phyloP scores from a whole-genome alignment of 2,888 invertebrate species.

The Aproaerema taeniolella region DNA sequence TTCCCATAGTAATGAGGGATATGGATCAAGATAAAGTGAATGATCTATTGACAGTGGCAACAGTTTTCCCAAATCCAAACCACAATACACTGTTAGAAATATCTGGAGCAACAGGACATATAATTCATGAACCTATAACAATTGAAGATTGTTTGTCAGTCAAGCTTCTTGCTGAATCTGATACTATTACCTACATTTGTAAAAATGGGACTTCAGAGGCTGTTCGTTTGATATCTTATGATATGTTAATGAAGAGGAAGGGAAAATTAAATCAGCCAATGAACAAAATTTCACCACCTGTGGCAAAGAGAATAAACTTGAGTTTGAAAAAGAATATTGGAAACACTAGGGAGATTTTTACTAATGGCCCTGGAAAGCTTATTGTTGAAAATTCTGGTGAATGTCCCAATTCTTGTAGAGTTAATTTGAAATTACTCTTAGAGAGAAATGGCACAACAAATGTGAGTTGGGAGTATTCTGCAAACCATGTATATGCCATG shows the following conservation, averaged over 20 bases:
- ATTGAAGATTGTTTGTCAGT: constrained; percentile 78
- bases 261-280: constrained; percentile 44
- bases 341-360: constrained; percentile 75
- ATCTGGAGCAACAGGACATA: constrained; percentile 82
- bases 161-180: constrained; percentile 74
- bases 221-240: constrained; percentile 55
- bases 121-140: constrained; percentile 79
- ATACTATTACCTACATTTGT: constrained; percentile 75
- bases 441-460: constrained; percentile 71
- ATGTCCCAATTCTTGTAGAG: constrained; percentile 83
- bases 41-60: constrained; percentile 81
- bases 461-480: constrained; percentile 79
- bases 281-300: constrained; percentile 42
- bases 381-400: constrained; percentile 83
- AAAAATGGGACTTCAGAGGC: constrained; percentile 77
- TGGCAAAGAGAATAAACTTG: constrained; percentile 66
- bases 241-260: constrained; percentile 47
- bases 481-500: constrained; percentile 83
- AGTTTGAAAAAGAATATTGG: constrained; percentile 77
- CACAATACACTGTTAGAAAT: constrained; percentile 81
- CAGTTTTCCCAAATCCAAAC: constrained; percentile 63
- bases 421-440: constrained; percentile 76
- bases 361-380: constrained; percentile 80
- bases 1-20: constrained; percentile 85
- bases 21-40: constrained; percentile 83